A percentile compares a stretch with the other conserved stretches of the same genome.
Evolutionary conservation across 2,113 vertebrate species (phyloP).

Genomic region (Notothenia rossii): DNA sequence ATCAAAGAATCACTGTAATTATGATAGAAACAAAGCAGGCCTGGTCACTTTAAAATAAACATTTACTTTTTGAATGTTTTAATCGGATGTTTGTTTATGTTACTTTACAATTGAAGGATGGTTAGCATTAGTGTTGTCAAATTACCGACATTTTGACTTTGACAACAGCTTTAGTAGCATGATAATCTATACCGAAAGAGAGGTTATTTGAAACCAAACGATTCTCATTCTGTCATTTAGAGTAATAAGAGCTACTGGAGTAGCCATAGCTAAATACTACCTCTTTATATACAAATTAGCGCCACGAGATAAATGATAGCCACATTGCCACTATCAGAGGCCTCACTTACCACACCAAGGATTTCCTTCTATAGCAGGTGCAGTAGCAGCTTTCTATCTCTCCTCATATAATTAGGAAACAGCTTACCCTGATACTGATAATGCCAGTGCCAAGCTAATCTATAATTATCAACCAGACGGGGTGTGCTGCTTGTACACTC

Average conservation of each 20-base stretch:
- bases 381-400: slow-evolving; percentile 44
- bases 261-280: neutral
- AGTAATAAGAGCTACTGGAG: neutral
- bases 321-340: slow-evolving; percentile 4
- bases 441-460: slow-evolving; percentile 66
- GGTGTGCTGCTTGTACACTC: slow-evolving; percentile 47
- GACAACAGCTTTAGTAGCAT: too few species aligned
- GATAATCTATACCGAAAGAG: too few species aligned
- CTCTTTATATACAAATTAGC: slow-evolving; percentile 4
- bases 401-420: slow-evolving; percentile 66
- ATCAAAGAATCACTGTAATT: neutral
- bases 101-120: neutral
- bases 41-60: neutral
- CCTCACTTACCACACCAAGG: slow-evolving; percentile 28
- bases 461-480: slow-evolving; percentile 72
- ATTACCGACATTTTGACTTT: too few species aligned
- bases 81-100: neutral
- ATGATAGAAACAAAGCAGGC: neutral
- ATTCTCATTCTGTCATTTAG: neutral
- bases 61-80: neutral
- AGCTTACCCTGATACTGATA: slow-evolving; percentile 70
- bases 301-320: slow-evolving; percentile 15
- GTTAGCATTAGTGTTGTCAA: too few species aligned
- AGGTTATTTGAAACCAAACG: neutral
- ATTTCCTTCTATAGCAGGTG: slow-evolving; percentile 16